A percentile compares a stretch with the other conserved stretches of the same genome.
phyloP scores from a whole-genome alignment of 2,797 vertebrate species.

The Arctocebus calabarensis region DNA sequence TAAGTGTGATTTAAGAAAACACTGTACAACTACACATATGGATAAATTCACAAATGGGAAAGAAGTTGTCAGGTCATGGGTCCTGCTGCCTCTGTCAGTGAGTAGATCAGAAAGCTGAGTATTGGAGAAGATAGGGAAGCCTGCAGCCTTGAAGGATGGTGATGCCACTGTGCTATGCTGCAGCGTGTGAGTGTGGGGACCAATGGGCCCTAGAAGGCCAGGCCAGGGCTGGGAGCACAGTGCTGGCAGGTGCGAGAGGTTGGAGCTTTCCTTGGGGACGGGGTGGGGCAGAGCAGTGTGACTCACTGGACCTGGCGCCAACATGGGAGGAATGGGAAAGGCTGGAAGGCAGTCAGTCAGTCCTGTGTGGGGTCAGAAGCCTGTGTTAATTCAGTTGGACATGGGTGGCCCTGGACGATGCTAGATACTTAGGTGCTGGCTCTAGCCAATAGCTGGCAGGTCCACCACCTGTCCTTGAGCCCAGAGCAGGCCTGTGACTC shows the following conservation, averaged over 20 bases:
- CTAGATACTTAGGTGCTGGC: not conserved
- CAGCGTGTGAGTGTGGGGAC: not conserved
- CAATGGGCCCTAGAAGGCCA: too few relatives aligned
- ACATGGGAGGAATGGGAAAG: not conserved
- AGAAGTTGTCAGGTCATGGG: not conserved
- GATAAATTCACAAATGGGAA: not conserved
- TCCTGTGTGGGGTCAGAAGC: not conserved
- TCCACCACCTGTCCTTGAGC: not conserved
- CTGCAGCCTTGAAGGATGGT: not conserved
- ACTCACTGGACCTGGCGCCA: too few relatives aligned
- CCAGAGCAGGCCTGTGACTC: fast-evolving
- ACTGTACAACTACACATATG: not conserved
- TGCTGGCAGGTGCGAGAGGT: not conserved
- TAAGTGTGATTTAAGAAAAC: not conserved
- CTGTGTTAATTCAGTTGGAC: not conserved
- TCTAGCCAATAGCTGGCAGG: not conserved
- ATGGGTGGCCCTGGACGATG: not conserved
- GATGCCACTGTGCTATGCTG: fast-evolving
- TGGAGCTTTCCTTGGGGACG: too few relatives aligned
- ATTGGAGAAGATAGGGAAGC: not conserved
- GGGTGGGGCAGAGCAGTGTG: not conserved
- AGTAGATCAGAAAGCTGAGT: not conserved
- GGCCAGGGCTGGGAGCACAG: not conserved
- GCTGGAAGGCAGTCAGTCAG: not conserved
- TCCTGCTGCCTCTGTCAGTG: not conserved